These are phyloP conservation scores for Cardiocondyla obscurior DNA, from an alignment of 1,140 invertebrate genomes.

Conservation along the genomic window DNA sequence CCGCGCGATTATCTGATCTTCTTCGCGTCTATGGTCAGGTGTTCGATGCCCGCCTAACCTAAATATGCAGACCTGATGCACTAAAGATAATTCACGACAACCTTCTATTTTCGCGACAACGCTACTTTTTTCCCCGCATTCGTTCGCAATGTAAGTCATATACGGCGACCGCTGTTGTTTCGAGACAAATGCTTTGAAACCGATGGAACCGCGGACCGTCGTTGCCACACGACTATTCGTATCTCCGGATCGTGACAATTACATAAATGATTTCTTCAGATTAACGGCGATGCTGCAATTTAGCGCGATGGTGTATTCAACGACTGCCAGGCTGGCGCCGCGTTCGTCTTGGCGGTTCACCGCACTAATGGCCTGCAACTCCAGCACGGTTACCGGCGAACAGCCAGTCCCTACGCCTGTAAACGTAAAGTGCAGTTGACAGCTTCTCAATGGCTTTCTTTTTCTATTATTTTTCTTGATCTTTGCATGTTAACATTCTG, in stretches of 20 bases:
- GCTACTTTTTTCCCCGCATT: neutral
- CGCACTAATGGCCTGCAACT: neutral
- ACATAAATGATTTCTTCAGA: constrained; percentile 39
- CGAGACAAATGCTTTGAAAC: neutral
- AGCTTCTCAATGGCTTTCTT: neutral
- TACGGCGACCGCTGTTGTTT: neutral
- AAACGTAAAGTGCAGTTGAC: constrained; percentile 6
- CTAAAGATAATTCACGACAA: neutral
- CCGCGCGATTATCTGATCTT: neutral
- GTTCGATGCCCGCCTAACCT: constrained; percentile 17
- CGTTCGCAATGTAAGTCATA: neutral
- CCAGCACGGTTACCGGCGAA: neutral
- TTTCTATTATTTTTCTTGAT: neutral
- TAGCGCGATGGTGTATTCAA: neutral
- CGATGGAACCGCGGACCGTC: neutral
- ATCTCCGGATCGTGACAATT: neutral
- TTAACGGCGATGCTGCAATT: constrained; percentile 33
- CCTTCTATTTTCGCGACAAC: neutral
- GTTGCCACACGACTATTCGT: too few relatives aligned
- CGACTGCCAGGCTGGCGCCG: neutral
- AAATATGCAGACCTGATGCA: neutral
- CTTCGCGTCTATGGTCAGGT: neutral
- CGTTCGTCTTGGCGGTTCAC: constrained; percentile 31
- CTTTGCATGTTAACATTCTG: neutral
- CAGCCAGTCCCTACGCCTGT: neutral